Base-by-base conservation (phyloP, 2,797 vertebrate species). In the Chloroceryle inda region DNA sequence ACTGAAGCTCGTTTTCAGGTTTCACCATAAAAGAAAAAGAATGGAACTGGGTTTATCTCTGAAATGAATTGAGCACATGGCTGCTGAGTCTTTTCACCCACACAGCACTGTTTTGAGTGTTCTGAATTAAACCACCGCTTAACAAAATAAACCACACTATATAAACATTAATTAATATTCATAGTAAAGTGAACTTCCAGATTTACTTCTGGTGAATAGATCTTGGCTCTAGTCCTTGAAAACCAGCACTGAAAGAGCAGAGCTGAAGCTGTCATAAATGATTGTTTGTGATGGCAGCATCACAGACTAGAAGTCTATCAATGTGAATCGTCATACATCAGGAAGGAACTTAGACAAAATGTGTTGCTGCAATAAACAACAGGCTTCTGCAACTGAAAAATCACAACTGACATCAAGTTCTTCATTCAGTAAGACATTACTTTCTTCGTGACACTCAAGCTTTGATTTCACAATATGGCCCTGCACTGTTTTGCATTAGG, bases 111-210 rank as follows among this genome's bases (percentile, higher is more conserved):
- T 82, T 91, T 84, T 73, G 50, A 80, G 31, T 87, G 18, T 50
- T 91, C 68, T 59, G 62, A 88, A 92, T 89, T 91, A 91, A 93
- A 53, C 64, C 29, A 63, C 58, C 77, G 45, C 66, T 81, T 94
- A 85, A 91, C 64, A 88, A 91, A 89, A 89, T 86, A 94, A 92
- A 47, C 52, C 19, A 15, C 13, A 64, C 42, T 44, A 81, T 62
- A 92, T 73, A 89, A 94, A 89, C 20, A 78, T 81, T 66, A 64
- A 90, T 93, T 92, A 91, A 88, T 88, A 96, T 89, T 92, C 85
- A 84, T 18, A 35, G 79, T 85, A 85, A 89, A 89, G 66, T 59
- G 58, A 89, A 91, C 53, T 93, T 91, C 71, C 38, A 81, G 53
- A 81, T 89, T 92, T 89, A 75, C 64, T 92, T 96, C 45, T 85